Percentiles rank a stretch among this genome's conserved stretches.
These are phyloP conservation scores for Drosophila subsilvestris DNA, from an alignment of 2,888 invertebrate species.

Conservation along the genomic window DNA sequence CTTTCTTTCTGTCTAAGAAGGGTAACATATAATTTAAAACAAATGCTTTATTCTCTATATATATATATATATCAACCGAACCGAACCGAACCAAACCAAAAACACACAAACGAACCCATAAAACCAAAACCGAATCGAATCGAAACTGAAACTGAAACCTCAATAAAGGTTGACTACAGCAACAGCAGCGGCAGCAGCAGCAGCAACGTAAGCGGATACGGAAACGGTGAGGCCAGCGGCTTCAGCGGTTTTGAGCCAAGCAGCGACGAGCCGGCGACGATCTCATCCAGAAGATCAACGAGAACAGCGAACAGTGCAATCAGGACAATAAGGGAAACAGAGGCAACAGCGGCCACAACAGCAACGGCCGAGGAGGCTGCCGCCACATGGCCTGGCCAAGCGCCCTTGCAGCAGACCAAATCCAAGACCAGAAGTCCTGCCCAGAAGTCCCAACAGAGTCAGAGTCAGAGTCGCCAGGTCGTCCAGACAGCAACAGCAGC, in stretches of 20 bases:
- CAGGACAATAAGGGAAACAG: constrained; percentile 24
- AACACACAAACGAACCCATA: constrained; percentile 14
- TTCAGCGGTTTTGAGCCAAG: constrained; percentile 55
- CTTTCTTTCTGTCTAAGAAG: constrained; percentile 14
- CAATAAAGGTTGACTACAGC: constrained; percentile 73
- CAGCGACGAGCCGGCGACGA: constrained; percentile 31
- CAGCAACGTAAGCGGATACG: constrained; percentile 5
- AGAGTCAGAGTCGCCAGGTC: constrained; percentile 40
- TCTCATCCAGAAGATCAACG: constrained; percentile 35
- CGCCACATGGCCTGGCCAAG: constrained; percentile 41
- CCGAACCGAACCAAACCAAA: constrained; percentile 4
- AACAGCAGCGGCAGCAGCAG: constrained; percentile 21
- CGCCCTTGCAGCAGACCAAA: constrained; percentile 19
- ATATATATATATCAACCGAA: constrained; percentile 30
- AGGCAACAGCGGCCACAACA: constrained; percentile 31
- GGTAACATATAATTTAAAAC: constrained; percentile 31
- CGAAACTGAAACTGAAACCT: constrained; percentile 21
- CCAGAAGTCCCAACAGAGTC: constrained; percentile 25
- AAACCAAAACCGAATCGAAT: constrained; percentile 6
- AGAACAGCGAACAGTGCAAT: constrained; percentile 6
- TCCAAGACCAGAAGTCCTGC: constrained; percentile 23
- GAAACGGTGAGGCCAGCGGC: constrained; percentile 59
- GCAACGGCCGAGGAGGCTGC: constrained; percentile 38
- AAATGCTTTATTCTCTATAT: constrained; percentile 30
- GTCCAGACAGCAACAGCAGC: constrained; percentile 13